Conservation (phyloP, 2,113 vertebrate species). For the Cranoglanis bouderius region DNA sequence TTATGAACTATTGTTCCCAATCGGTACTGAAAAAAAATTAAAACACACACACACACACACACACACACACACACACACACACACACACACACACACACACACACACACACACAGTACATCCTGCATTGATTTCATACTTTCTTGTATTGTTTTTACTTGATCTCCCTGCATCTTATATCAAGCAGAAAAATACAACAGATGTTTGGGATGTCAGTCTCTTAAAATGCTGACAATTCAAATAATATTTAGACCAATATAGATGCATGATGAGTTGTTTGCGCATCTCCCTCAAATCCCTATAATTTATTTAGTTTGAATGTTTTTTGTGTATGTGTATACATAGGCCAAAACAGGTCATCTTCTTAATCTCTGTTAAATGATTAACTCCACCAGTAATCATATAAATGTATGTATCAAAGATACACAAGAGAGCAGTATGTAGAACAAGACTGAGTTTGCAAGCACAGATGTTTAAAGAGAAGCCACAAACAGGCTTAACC, state of each 20-base stretch:
- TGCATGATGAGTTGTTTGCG: background rate
- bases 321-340: background rate
- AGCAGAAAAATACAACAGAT: background rate
- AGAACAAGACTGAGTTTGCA: background rate
- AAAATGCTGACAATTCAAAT: background rate
- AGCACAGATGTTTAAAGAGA: background rate
- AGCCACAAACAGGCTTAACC: conserved; percentile 31
- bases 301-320: background rate
- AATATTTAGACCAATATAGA: background rate
- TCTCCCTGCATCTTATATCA: background rate
- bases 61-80: background rate
- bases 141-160: background rate
- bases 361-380: background rate
- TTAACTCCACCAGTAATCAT: background rate
- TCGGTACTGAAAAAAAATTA: background rate
- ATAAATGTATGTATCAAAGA: background rate
- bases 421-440: background rate
- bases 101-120: background rate
- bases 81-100: background rate
- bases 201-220: background rate
- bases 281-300: background rate
- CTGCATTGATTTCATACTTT: background rate
- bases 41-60: background rate
- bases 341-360: background rate
- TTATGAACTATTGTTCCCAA: conserved; percentile 4